Conservation (phyloP, 2,797 vertebrate species). For the Pelodytes ibericus region DNA sequence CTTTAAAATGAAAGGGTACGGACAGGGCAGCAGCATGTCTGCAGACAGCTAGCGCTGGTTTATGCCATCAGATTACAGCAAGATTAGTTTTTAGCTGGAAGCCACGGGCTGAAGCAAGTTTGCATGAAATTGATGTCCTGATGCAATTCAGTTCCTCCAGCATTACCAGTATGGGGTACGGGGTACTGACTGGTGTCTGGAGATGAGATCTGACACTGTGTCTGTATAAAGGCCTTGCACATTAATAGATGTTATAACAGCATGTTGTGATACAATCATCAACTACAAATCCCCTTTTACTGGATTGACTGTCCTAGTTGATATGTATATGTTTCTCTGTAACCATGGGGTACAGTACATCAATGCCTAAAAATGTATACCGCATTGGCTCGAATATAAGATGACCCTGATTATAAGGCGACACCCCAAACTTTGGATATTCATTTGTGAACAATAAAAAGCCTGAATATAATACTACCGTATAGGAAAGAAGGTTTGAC, state of each 20-base stretch:
- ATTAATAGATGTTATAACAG: slow-evolving; percentile 26
- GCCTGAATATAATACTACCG: too few species aligned
- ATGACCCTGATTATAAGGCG: too few species aligned
- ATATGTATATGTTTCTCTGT: background rate
- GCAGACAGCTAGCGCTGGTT: background rate
- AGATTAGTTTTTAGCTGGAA: slow-evolving; percentile 40
- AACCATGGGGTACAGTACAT: background rate
- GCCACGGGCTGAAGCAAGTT: slow-evolving; percentile 38
- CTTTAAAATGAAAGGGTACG: slow-evolving; percentile 8
- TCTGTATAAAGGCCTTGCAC: slow-evolving; percentile 13
- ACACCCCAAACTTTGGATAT: too few species aligned
- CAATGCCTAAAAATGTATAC: too few species aligned
- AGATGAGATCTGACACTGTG: slow-evolving; percentile 34
- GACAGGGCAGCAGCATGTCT: background rate
- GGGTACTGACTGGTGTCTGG: background rate
- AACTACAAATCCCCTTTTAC: background rate
- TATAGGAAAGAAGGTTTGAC: too few species aligned
- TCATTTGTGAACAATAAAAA: too few species aligned
- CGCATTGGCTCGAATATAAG: too few species aligned
- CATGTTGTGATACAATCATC: slow-evolving; percentile 10
- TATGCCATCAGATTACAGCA: slow-evolving; percentile 28
- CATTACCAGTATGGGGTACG: slow-evolving; percentile 14
- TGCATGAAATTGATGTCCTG: slow-evolving; percentile 53
- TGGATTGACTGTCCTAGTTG: slow-evolving; percentile 13
- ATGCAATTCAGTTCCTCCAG: slow-evolving; percentile 39